A percentile compares a stretch with the other conserved stretches of the same genome.
These are phyloP conservation scores for Grus americana DNA, from an alignment of 2,113 vertebrate genomes.

Conservation along the genomic window DNA sequence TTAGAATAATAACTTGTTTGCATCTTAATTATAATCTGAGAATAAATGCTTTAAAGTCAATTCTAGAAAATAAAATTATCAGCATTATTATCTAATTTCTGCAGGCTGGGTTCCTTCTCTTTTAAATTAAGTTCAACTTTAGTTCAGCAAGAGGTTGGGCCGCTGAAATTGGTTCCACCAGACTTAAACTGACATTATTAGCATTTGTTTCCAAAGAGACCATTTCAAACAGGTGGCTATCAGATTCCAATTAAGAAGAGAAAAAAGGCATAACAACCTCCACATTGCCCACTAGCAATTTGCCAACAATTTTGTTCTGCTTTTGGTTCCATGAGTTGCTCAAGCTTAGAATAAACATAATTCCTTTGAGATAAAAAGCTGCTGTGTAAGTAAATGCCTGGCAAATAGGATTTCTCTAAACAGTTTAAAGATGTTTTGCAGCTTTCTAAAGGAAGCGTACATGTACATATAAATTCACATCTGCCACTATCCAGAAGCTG, in stretches of 20 bases:
- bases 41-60: neutral
- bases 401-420: conserved; percentile 5
- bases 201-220: conserved; percentile 19
- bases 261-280: neutral
- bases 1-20: neutral
- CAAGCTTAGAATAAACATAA: conserved; percentile 28
- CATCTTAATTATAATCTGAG: neutral
- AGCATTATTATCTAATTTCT: neutral
- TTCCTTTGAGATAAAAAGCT: conserved; percentile 21
- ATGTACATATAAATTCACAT: neutral
- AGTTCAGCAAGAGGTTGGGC: neutral
- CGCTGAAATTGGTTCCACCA: conserved; percentile 6
- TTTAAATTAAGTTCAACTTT: neutral
- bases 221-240: conserved; percentile 17
- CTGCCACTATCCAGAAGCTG: neutral
- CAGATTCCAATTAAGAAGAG: conserved; percentile 5
- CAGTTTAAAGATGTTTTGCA: neutral
- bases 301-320: conserved; percentile 6
- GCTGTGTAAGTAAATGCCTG: neutral
- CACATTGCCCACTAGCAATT: neutral
- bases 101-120: neutral
- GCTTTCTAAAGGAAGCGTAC: neutral
- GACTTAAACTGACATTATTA: neutral
- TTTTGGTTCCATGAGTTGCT: neutral
- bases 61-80: neutral